Base-by-base conservation (phyloP, 2,888 invertebrate species). In the Gari tellinella region DNA sequence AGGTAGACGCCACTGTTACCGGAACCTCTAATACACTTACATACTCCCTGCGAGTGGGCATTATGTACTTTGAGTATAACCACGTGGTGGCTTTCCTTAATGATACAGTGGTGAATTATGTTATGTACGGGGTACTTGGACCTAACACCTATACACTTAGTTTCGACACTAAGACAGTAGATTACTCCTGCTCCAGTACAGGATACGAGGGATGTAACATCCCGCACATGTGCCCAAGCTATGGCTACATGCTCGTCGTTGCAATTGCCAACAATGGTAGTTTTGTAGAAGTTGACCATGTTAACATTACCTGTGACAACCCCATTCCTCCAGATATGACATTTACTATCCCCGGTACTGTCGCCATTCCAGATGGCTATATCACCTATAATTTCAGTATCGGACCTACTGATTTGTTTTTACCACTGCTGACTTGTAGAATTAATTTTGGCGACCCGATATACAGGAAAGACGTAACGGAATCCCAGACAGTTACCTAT, bases 391-490 rank as follows among this genome's bases (percentile, higher is more conserved):
- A 21, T 12, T 38, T 78, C n/a, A 51, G 45, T 48, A 58, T 78
- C 7, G 41, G 49, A 10, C 52, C 51, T 21, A 51, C 49, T 4
- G 69, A 58, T 40, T 55, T 72, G 15, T 72, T 52, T 52, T 49
- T 78, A 12, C 78, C 78, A 21, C 40, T 25, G 25, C 25, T 78
- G 38, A 52, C 31, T 19, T 74, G 73, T 40, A 40, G 41, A n/a
- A 51, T 70, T 31, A 70, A 69, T 37, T 70, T 78, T 73, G 78
- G 73, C 0, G 78, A 78, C 48, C 73, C 74, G 2, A 74, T 78
- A 8, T 52, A 53, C 17, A 55, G 67, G 15, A 43, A 63, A 10
- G 43, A 37, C 2, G 48, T 52, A 19, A 17, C 17, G 12, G 31
- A 38, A 17, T 23, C 26, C 10, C 23, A 10, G 7, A 69, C 65